Base-by-base conservation (phyloP, 53 echinoderm and acorn worm species). In the Crossaster papposus region DNA sequence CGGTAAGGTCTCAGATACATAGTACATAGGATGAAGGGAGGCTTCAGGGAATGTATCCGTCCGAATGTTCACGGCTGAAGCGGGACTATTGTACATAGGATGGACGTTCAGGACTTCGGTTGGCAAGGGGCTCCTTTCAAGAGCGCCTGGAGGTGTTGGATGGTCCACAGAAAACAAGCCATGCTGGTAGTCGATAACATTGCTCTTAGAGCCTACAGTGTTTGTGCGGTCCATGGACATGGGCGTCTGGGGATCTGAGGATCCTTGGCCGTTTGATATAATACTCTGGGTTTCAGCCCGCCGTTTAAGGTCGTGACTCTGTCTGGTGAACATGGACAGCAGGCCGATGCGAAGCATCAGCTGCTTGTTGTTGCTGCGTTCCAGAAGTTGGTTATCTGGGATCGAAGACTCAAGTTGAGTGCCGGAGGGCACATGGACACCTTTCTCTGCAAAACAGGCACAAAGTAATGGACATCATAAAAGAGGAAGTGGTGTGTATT, bases 291-390 rank as follows among this genome's bases (percentile, higher is more conserved):
- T 22, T 13, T 87, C 72, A 11, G 72, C 24, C 34, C 10, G 23
- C 24, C 63, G 87, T 72, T 87, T 87, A 35, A 87, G 76, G 54
- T 87, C 87, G 33, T 87, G 87, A n/a, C 62, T 55, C 58, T 87
- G 87, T 35, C 87, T 75, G 29, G 87, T 87, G 77, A 87, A 87
- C 87, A 87, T 87, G 58, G 87, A 87, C 12, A 76, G 87, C n/a
- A 87, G 76, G 36, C 87, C 87, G 77, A 87, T 87, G 54, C 87
- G 87, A 29, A 87, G 62, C 87, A 87, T 87, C 76, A 87, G 87
- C 34, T 76, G 77, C 36, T 87, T 87, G 54, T 87, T 87, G 62
- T 58, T 62, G 35, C 87, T 87, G 62, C 36, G 34, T 63, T 87
- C 87, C 37, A 87, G 14, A 10, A 76, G 77, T 11, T 77, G 87